These are phyloP conservation scores for Mactra quadrangularis DNA, from an alignment of 1,140 invertebrate species.

Conservation along the genomic window DNA sequence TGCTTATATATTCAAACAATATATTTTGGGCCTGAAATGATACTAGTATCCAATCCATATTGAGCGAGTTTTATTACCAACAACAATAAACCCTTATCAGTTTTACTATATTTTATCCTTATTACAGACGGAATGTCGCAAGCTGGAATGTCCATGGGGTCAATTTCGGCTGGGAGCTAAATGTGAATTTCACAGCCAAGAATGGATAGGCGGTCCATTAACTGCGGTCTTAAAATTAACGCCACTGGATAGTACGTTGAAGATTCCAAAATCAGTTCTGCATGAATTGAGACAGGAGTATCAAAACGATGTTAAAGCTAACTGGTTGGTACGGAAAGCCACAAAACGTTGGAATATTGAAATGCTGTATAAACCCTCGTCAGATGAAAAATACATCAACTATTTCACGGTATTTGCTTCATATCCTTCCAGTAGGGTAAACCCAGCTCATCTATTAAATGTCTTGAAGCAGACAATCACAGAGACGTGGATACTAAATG, in stretches of 20 bases:
- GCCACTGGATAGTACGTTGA: background rate
- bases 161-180: background rate
- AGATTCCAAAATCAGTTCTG: background rate
- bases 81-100: no score
- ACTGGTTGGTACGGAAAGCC: background rate
- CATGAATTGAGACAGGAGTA: background rate
- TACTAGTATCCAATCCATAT: no score
- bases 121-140: background rate
- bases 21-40: no score
- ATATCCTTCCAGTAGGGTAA: background rate
- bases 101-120: no score
- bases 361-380: background rate
- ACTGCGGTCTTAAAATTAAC: background rate
- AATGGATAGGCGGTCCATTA: constrained; percentile 13
- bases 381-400: background rate
- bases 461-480: background rate
- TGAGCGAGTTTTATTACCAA: no score
- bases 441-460: background rate
- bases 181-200: background rate
- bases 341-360: background rate
- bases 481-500: background rate
- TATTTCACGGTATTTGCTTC: background rate
- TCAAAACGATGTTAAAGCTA: background rate
- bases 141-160: background rate
- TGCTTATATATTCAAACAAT: no score